Percentiles rank a stretch among this genome's conserved stretches.
phyloP scores from a whole-genome alignment of 2,113 vertebrate genomes.

The Silurus asotus region DNA sequence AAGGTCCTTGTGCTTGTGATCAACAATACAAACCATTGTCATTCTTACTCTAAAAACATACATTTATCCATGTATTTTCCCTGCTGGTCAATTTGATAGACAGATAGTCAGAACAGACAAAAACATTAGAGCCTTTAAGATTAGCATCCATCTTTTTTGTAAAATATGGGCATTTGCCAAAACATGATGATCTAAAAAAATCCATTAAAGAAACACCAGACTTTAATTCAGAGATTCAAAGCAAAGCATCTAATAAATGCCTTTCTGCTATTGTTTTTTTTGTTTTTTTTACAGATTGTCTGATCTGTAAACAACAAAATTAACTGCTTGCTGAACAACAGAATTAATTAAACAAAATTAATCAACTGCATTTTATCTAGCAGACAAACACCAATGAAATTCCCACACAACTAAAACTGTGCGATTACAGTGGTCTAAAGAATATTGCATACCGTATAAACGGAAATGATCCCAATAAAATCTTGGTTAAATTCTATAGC shows the following conservation, averaged over 20 bases:
- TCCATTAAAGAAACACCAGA: not conserved
- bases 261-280: not conserved
- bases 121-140: not conserved
- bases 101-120: not conserved
- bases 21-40: not conserved
- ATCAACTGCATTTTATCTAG: not conserved
- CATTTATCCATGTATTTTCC: not conserved
- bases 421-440: not conserved
- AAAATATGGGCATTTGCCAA: not conserved
- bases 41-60: not conserved
- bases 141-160: not conserved
- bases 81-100: not conserved
- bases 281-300: not conserved
- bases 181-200: not conserved
- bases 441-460: not conserved
- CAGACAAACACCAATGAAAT: not conserved
- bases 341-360: not conserved
- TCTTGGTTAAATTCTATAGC: not conserved
- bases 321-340: not conserved
- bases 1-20: conserved; percentile 3
- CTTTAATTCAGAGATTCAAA: not conserved
- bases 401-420: not conserved
- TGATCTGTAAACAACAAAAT: not conserved
- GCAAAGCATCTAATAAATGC: not conserved
- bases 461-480: not conserved